These are phyloP conservation scores for Bombus superbus DNA, from an alignment of 1,140 invertebrate genomes.

Conservation along the genomic window DNA sequence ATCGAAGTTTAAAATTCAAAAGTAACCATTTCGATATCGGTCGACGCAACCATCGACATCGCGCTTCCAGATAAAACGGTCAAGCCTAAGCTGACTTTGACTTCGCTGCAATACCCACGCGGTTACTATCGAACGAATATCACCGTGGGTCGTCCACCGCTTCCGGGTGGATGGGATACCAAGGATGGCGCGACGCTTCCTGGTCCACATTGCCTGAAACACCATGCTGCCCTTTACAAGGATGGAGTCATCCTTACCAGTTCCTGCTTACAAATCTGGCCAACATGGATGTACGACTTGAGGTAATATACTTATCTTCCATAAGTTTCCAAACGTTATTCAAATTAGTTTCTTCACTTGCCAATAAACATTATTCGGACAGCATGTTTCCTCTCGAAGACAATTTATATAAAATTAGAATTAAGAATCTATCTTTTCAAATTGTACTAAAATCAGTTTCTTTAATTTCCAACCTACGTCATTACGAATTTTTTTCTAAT, in stretches of 20 bases:
- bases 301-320: constrained; percentile 77
- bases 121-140: constrained; percentile 81
- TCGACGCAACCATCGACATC: constrained; percentile 36
- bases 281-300: constrained; percentile 87
- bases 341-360: too few relatives aligned
- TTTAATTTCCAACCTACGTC: too few relatives aligned
- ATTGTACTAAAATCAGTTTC: too few relatives aligned
- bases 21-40: not conserved
- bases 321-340: not conserved
- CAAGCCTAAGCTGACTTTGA: constrained; percentile 69
- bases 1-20: not conserved
- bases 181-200: constrained; percentile 68
- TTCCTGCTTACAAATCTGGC: constrained; percentile 86
- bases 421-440: too few relatives aligned
- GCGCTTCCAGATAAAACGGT: constrained; percentile 69
- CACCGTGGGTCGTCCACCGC: constrained; percentile 79
- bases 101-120: constrained; percentile 70
- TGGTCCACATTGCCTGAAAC: constrained; percentile 82
- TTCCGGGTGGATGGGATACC: constrained; percentile 83
- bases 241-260: constrained; percentile 80
- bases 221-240: constrained; percentile 83
- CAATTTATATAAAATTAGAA: too few relatives aligned
- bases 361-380: too few relatives aligned
- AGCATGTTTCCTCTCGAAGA: too few relatives aligned
- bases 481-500: too few relatives aligned